These are phyloP conservation scores for Colletes latitarsis DNA, from an alignment of 1,140 invertebrate species.

Conservation along the genomic window DNA sequence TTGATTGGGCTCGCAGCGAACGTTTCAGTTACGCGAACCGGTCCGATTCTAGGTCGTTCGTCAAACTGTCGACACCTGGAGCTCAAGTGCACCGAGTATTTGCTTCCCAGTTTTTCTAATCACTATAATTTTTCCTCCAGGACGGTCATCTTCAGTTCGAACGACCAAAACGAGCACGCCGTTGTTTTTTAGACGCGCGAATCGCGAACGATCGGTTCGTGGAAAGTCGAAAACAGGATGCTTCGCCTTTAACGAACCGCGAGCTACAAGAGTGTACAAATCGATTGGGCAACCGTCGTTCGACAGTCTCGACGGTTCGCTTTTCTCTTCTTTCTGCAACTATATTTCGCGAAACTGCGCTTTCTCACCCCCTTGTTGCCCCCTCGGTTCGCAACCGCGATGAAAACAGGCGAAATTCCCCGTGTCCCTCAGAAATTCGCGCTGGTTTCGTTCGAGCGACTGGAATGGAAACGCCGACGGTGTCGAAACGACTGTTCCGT, in stretches of 20 bases:
- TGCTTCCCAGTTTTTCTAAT: no score
- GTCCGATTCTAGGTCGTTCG: no score
- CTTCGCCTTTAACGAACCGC: slow-evolving; percentile 69
- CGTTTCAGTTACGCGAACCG: no score
- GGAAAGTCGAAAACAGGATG: slow-evolving; percentile 77
- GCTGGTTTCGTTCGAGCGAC: not conserved
- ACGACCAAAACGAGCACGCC: not conserved
- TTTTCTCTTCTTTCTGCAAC: not conserved
- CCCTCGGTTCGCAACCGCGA: not conserved
- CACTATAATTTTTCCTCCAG: no score
- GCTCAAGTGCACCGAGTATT: no score
- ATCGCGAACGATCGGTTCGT: slow-evolving; percentile 62
- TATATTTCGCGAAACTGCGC: no score
- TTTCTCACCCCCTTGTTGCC: slow-evolving; percentile 1
- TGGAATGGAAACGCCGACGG: not conserved
- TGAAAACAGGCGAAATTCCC: not conserved
- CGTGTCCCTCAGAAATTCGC: not conserved
- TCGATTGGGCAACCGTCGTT: slow-evolving; percentile 58
- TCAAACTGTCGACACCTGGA: no score
- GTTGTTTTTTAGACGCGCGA: not conserved
- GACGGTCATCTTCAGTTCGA: not conserved
- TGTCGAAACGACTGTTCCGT: slow-evolving; percentile 1
- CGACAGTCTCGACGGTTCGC: not conserved
- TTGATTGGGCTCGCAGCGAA: no score
- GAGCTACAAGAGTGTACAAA: slow-evolving; percentile 45